Evolutionary conservation across 2,113 vertebrate species (phyloP).

Genomic region (Empidonax alnorum): DNA sequence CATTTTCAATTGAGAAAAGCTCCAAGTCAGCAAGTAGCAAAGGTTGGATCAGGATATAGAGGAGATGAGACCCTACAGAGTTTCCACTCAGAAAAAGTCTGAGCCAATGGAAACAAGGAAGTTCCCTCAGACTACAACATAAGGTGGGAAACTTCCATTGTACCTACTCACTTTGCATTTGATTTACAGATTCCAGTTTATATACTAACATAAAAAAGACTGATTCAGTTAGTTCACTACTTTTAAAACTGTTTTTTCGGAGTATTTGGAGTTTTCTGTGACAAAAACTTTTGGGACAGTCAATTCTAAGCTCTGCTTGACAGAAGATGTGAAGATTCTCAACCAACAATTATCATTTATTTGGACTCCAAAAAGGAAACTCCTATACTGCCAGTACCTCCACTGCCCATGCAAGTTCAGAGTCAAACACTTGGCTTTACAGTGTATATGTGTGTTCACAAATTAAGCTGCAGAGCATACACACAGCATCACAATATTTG

Average conservation of each 20-base stretch:
- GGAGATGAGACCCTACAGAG: neutral
- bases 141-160: neutral
- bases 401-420: neutral
- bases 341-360: rapidly evolving
- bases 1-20: neutral
- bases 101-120: neutral
- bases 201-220: neutral
- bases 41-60: neutral
- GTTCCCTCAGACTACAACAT: neutral
- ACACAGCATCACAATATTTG: neutral
- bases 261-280: neutral
- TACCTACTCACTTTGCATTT: neutral
- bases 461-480: neutral
- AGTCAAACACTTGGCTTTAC: neutral
- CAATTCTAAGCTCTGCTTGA: neutral
- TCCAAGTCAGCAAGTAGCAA: neutral
- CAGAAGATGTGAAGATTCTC: neutral
- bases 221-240: neutral
- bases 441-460: neutral
- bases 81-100: neutral
- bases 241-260: neutral
- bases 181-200: neutral
- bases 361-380: neutral
- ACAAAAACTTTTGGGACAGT: neutral
- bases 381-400: neutral